A percentile compares a stretch with the other conserved stretches of the same genome.
Conservation (phyloP, 2,113 vertebrate genomes). For the western clawed frog (Xenopus tropicalis) region DNA sequence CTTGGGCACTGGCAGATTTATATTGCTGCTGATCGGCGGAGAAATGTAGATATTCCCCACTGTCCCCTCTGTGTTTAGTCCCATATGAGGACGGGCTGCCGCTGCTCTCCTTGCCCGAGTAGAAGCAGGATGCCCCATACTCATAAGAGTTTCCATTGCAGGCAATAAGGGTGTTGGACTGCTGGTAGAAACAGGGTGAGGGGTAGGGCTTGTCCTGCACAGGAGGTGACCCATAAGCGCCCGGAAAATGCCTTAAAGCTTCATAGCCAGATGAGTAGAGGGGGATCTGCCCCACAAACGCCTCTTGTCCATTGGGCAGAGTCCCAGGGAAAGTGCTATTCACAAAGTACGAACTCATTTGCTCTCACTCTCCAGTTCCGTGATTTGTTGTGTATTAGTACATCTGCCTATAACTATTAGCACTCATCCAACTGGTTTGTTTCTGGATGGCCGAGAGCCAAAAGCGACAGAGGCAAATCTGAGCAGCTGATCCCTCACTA, state of each 20-base stretch:
- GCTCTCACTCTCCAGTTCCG: conserved; percentile 73
- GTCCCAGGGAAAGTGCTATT: conserved; percentile 78
- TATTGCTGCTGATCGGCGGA: conserved; percentile 70
- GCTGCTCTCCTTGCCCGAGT: conserved; percentile 74
- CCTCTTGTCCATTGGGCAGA: conserved; percentile 72
- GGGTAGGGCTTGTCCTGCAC: conserved; percentile 76
- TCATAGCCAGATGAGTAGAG: conserved; percentile 70
- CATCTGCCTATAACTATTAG: conserved; percentile 87
- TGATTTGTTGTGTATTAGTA: conserved; percentile 89
- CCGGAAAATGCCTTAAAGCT: conserved; percentile 77
- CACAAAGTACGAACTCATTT: conserved; percentile 85
- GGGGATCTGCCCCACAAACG: conserved; percentile 73
- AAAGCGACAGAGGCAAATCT: conserved; percentile 85
- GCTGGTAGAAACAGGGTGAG: conserved; percentile 75
- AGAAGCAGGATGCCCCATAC: conserved; percentile 77
- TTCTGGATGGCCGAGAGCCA: conserved; percentile 86
- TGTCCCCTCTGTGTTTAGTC: conserved; percentile 62
- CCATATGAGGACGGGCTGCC: conserved; percentile 66
- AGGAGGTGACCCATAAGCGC: conserved; percentile 72
- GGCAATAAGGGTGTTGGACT: conserved; percentile 74
- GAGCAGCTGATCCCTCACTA: conserved; percentile 82
- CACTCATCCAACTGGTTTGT: conserved; percentile 85
- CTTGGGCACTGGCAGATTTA: conserved; percentile 65
- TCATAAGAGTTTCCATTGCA: conserved; percentile 75
- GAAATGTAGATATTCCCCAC: conserved; percentile 71